Percentiles rank a stretch among this genome's conserved stretches.
Conservation (phyloP, 2,888 invertebrate genomes). For the Caradrina kadenii region DNA sequence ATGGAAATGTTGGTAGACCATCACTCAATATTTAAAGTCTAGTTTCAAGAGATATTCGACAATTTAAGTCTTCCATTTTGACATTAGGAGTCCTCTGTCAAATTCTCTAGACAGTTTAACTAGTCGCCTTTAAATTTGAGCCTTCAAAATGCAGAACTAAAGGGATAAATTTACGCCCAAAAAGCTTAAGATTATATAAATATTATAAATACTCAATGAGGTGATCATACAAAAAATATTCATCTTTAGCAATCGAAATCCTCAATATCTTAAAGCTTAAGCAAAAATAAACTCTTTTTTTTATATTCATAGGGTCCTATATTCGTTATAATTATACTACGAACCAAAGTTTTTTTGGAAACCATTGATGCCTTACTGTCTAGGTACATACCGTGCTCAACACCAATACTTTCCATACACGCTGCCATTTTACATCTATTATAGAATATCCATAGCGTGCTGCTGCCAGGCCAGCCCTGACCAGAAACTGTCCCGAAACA, state of each 20-base stretch:
- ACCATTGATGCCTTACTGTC: slow-evolving; percentile 72
- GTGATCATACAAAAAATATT: slow-evolving; percentile 88
- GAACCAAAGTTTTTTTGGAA: slow-evolving; percentile 71
- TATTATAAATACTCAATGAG: slow-evolving; percentile 81
- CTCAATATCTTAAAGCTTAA: slow-evolving; percentile 87
- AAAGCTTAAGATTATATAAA: slow-evolving; percentile 79
- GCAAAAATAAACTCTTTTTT: slow-evolving; percentile 89
- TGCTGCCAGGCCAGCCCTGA: slow-evolving; percentile 54
- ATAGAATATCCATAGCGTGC: slow-evolving; percentile 61
- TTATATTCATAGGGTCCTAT: slow-evolving; percentile 79
- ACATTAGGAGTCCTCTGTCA: slow-evolving; percentile 1
- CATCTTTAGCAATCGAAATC: slow-evolving; percentile 85
- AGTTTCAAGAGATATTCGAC: slow-evolving; percentile 18
- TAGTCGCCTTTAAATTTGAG: slow-evolving; percentile 56
- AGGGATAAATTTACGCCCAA: slow-evolving; percentile 70
- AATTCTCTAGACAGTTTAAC: slow-evolving; percentile 18
- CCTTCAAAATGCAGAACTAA: slow-evolving; percentile 57
- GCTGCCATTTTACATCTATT: slow-evolving; percentile 62
- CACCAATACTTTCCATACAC: slow-evolving; percentile 73
- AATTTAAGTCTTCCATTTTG: slow-evolving; percentile 21
- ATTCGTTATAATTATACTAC: slow-evolving; percentile 71
- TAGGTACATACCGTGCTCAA: slow-evolving; percentile 88
- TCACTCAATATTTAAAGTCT: slow-evolving; percentile 59
- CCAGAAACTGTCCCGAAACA: slow-evolving; percentile 57
- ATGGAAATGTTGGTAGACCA: slow-evolving; percentile 35